Conservation (phyloP, 1,140 invertebrate species). For the Lethocerus indicus region DNA sequence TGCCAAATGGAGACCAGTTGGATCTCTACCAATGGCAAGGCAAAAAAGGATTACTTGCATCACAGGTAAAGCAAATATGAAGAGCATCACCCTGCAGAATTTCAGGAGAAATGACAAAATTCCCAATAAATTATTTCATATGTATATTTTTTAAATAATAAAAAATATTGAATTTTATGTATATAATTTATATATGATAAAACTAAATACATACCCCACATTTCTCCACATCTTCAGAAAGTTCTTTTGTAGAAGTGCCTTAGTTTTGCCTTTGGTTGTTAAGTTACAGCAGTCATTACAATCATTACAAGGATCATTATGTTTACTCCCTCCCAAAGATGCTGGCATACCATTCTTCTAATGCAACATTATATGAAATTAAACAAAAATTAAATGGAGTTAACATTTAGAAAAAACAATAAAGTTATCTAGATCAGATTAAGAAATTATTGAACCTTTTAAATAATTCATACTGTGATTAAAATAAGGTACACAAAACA, state of each 20-base stretch:
- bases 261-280: constrained; percentile 32
- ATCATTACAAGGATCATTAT: constrained; percentile 1
- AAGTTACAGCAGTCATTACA: constrained; percentile 30
- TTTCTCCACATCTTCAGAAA: constrained; percentile 81
- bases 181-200: constrained; percentile 16
- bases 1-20: constrained; percentile 61
- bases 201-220: constrained; percentile 43
- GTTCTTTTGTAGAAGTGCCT: constrained; percentile 81
- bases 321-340: not conserved
- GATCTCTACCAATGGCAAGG: constrained; percentile 81
- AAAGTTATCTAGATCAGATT: too few relatives aligned
- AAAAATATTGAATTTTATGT: not conserved
- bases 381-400: too few relatives aligned
- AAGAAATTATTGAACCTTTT: too few relatives aligned
- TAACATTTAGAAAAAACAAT: too few relatives aligned
- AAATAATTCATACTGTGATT: too few relatives aligned
- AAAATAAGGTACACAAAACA: too few relatives aligned
- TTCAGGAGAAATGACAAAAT: not conserved
- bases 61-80: constrained; percentile 80
- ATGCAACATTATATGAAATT: too few relatives aligned
- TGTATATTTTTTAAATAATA: not conserved
- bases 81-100: constrained; percentile 58
- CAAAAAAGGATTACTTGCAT: constrained; percentile 90
- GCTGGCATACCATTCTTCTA: too few relatives aligned
- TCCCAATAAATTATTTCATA: too few relatives aligned